phyloP scores from a whole-genome alignment of 1,140 invertebrate genomes.

The Plodia interpunctella region DNA sequence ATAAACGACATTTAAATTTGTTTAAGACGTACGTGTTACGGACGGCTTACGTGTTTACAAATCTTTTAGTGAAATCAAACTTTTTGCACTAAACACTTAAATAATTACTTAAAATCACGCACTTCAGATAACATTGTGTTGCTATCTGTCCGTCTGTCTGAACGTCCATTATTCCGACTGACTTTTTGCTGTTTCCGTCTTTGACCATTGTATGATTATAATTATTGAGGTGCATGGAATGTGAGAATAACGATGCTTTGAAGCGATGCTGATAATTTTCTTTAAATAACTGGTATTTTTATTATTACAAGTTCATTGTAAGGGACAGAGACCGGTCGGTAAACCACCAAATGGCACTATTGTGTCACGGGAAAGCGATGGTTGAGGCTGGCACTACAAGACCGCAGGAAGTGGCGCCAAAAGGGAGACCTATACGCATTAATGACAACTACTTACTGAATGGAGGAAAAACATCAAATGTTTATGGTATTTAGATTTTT shows the following conservation, averaged over 20 bases:
- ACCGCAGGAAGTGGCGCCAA: too few relatives aligned
- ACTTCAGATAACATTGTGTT: background rate
- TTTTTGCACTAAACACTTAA: background rate
- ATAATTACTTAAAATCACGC: slow-evolving; percentile 7
- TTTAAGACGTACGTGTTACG: too few relatives aligned
- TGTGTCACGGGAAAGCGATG: too few relatives aligned
- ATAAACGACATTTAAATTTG: too few relatives aligned
- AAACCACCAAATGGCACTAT: too few relatives aligned
- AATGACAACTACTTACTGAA: too few relatives aligned
- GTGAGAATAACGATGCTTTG: background rate
- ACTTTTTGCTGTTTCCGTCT: slow-evolving; percentile 2
- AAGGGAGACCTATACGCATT: too few relatives aligned
- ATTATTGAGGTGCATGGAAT: background rate
- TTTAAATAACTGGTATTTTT: background rate
- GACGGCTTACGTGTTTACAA: background rate
- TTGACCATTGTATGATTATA: background rate
- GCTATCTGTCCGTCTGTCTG: background rate
- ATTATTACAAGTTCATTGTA: too few relatives aligned
- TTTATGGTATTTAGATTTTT: too few relatives aligned
- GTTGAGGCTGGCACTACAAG: too few relatives aligned
- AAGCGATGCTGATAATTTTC: background rate
- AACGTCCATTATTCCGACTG: background rate
- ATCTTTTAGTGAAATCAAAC: background rate
- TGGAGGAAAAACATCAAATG: too few relatives aligned
- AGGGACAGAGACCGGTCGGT: too few relatives aligned